Conservation (phyloP, 2,797 vertebrate genomes). For the Poecile montanus region DNA sequence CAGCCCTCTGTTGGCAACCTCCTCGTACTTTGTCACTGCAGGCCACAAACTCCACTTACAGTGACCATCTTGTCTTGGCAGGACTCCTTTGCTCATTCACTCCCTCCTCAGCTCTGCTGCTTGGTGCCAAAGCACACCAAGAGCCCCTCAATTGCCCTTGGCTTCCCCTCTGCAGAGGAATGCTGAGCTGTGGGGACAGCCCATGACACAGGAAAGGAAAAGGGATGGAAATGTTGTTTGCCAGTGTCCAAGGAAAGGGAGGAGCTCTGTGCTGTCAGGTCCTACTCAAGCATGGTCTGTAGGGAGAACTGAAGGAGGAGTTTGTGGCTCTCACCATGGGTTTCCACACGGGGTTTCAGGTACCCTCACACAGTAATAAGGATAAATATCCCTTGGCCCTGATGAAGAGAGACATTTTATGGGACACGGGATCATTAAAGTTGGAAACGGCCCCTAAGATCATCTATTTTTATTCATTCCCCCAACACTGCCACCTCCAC, state of each 20-base stretch:
- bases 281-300: background rate
- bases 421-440: background rate
- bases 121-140: constrained; percentile 34
- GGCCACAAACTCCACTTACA: constrained; percentile 34
- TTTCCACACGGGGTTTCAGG: background rate
- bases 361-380: background rate
- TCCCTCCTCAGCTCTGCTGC: background rate
- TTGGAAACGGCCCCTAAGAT: background rate
- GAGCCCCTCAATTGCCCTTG: constrained; percentile 18
- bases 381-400: background rate
- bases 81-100: background rate
- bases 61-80: constrained; percentile 53
- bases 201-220: background rate
- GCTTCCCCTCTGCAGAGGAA: background rate
- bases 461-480: background rate
- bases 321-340: background rate
- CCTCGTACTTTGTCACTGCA: constrained; percentile 14
- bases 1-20: constrained; percentile 34
- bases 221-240: background rate
- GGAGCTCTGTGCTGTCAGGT: background rate
- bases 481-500: background rate
- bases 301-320: background rate
- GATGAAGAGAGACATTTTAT: background rate
- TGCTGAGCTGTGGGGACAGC: background rate
- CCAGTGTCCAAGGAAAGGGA: background rate